Conservation (phyloP, 2,797 vertebrate genomes). For the Lithobates pipiens region DNA sequence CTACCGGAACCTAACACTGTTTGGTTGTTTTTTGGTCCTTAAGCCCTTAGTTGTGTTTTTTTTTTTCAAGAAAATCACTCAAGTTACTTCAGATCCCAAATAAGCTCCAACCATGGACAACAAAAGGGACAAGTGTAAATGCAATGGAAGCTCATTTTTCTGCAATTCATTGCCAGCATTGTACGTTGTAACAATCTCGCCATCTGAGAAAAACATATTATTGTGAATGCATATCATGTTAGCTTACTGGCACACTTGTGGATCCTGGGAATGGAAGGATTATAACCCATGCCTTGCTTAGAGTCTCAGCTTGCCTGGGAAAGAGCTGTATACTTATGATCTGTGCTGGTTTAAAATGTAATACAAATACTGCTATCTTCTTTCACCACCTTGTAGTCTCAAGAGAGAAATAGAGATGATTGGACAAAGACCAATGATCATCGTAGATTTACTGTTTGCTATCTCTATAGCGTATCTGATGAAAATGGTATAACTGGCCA, state of each 20-base stretch:
- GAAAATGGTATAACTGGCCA: neutral
- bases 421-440: constrained; percentile 25
- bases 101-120: neutral
- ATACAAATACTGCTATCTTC: constrained; percentile 22
- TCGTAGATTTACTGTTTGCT: constrained; percentile 4
- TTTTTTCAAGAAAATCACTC: neutral
- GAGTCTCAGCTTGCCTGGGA: constrained; percentile 13
- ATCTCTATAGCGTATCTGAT: neutral
- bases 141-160: too few relatives aligned
- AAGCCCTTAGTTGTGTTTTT: too few relatives aligned
- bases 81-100: too few relatives aligned
- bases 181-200: neutral
- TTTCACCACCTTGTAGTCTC: constrained; percentile 4
- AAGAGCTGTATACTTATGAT: constrained; percentile 10
- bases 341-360: neutral
- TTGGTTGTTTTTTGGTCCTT: too few relatives aligned
- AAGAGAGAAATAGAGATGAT: neutral
- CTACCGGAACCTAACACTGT: too few relatives aligned
- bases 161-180: constrained; percentile 8
- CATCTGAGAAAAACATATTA: constrained; percentile 20
- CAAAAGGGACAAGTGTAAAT: constrained; percentile 8
- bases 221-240: constrained; percentile 37
- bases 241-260: constrained; percentile 24
- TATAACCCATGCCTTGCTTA: constrained; percentile 24
- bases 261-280: constrained; percentile 21